These are phyloP conservation scores for Pseudomyrmex pallidus DNA, from an alignment of 1,140 invertebrate species.

Conservation along the genomic window DNA sequence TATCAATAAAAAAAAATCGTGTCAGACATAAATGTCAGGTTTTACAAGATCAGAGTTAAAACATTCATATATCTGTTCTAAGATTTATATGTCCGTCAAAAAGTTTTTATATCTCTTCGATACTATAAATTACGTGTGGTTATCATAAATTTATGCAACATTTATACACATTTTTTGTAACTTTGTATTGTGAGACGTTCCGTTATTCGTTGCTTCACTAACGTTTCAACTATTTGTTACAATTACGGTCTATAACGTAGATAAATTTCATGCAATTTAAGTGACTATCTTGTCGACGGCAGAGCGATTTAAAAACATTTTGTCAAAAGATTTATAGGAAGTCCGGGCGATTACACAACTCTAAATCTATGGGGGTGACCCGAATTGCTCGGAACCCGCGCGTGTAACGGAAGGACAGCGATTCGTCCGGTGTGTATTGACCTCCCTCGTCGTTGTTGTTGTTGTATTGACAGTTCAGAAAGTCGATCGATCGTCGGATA, in stretches of 20 bases:
- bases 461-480: constrained; percentile 58
- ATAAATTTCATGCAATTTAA: background rate
- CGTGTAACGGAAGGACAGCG: constrained; percentile 35
- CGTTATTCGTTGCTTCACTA: background rate
- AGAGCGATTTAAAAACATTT: constrained; percentile 29
- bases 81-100: no score
- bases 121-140: no score
- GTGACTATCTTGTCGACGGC: background rate
- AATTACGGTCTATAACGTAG: background rate
- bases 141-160: no score
- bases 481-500: constrained; percentile 50
- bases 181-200: background rate
- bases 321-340: constrained; percentile 43
- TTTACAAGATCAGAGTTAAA: no score
- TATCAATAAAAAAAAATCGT: no score
- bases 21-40: no score
- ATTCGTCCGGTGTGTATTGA: constrained; percentile 48
- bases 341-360: constrained; percentile 24
- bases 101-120: no score
- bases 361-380: constrained; percentile 53
- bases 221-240: constrained; percentile 1
- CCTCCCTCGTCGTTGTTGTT: background rate
- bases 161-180: no score
- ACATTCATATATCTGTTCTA: no score
- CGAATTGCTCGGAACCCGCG: constrained; percentile 16